These are phyloP conservation scores for Rhadina sibilatrix DNA, from an alignment of 2,113 vertebrate species.

Conservation along the genomic window DNA sequence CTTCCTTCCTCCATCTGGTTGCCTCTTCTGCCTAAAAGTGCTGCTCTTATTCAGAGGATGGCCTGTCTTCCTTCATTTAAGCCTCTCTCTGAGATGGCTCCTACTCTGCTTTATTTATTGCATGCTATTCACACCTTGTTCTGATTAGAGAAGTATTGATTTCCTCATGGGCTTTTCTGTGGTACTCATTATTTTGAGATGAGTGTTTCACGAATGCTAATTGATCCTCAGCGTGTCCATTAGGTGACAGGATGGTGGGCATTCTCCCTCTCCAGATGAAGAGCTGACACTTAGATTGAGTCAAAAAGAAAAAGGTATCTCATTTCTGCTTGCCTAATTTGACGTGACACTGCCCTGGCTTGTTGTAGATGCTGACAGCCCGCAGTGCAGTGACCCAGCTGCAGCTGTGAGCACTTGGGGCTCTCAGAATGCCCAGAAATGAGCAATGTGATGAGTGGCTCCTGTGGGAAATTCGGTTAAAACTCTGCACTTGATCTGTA, in stretches of 20 bases:
- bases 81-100: background rate
- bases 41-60: background rate
- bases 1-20: background rate
- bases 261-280: background rate
- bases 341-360: background rate
- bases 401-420: background rate
- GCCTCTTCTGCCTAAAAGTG: background rate
- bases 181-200: background rate
- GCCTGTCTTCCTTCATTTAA: background rate
- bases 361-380: background rate
- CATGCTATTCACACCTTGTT: background rate
- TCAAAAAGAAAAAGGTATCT: background rate
- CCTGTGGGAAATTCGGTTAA: background rate
- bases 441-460: background rate
- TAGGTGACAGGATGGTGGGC: background rate
- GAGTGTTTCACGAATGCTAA: background rate
- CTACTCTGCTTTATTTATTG: background rate
- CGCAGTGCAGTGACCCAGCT: background rate
- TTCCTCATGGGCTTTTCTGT: background rate
- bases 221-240: background rate
- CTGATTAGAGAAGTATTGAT: background rate
- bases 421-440: background rate
- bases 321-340: background rate
- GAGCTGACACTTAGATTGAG: background rate
- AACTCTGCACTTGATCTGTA: background rate